phyloP scores from a whole-genome alignment of 2,797 vertebrate species.

The Crossoptilon crossoptilon region DNA sequence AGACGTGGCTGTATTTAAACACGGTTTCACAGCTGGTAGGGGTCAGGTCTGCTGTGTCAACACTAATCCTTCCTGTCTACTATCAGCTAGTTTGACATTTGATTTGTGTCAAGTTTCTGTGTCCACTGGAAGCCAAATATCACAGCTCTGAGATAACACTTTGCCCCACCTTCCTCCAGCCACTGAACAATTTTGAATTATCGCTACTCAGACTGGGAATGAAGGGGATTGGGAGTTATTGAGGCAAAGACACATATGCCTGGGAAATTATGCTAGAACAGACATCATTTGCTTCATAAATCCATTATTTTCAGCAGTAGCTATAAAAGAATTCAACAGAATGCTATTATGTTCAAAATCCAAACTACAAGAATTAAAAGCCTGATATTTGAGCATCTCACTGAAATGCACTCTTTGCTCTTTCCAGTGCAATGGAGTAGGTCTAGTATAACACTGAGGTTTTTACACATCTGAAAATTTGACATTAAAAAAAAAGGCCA shows the following conservation, averaged over 20 bases:
- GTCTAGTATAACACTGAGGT: background rate
- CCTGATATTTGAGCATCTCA: background rate
- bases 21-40: conserved; percentile 51
- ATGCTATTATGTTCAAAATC: background rate
- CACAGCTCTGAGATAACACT: conserved; percentile 76
- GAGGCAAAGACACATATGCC: conserved; percentile 11
- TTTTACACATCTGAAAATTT: background rate
- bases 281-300: background rate
- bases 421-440: background rate
- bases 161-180: conserved; percentile 60
- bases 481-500: background rate
- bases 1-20: conserved; percentile 30
- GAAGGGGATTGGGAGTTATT: conserved; percentile 19
- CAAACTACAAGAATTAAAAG: background rate
- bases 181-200: conserved; percentile 40
- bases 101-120: conserved; percentile 81
- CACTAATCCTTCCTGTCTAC: conserved; percentile 89
- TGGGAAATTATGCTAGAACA: conserved; percentile 41
- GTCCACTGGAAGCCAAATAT: conserved; percentile 75
- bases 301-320: background rate
- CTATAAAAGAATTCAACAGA: conserved; percentile 38
- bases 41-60: conserved; percentile 83
- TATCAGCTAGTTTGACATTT: conserved; percentile 83
- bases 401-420: conserved; percentile 6
- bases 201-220: conserved; percentile 11